Evolutionary conservation across 2,888 invertebrate genomes (phyloP), one percentile per base, ranked within the genome.

Genomic region (Heteromurus nitidus): DNA sequence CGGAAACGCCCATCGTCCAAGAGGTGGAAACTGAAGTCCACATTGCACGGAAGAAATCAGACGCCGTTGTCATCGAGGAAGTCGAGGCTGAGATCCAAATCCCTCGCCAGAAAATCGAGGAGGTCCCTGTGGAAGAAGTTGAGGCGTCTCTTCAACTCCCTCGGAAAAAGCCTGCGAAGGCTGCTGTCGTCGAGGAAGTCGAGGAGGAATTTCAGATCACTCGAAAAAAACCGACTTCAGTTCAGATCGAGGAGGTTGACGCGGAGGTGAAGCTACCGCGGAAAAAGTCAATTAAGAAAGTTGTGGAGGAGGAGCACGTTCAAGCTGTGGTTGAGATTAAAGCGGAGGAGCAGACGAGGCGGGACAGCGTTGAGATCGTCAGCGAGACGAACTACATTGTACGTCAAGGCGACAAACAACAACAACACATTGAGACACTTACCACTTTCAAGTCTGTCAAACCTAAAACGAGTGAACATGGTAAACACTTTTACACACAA

Each of bases 321-420:
- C n/a, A n/a, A n/a, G n/a, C n/a, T n/a, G n/a, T n/a, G n/a, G 36
- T 42, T 28, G 36, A 60, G 42, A 13, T 9, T 5, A 13, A 36
- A 36, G 36, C 13, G 5, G 36, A 9, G 7, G 36, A 36, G 36
- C 5, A 13, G 13, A 42, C 36, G 26, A 42, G 47, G 24, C 11
- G 36, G 18, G 28, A 31, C n/a, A 24, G 31, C 16, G 58, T 68
- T 11, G 60, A 60, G 18, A 77, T 69, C 69, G 62, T 55, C 7
- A 77, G 69, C 69, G 77, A 77, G 36, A 77, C 77, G 53, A 47
- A 68, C 2, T 77, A 77, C 62, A 68, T 77, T 30, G 77, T 77
- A 1, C n/a, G 20, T 9, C 58, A 68, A 20, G 55, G 67, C 18
- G 69, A 68, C 2, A 68, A 50, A 9, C 7, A 65, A 2, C 18